These are phyloP conservation scores for Saiga tatarica DNA, from an alignment of 2,113 vertebrate genomes.

Conservation along the genomic window DNA sequence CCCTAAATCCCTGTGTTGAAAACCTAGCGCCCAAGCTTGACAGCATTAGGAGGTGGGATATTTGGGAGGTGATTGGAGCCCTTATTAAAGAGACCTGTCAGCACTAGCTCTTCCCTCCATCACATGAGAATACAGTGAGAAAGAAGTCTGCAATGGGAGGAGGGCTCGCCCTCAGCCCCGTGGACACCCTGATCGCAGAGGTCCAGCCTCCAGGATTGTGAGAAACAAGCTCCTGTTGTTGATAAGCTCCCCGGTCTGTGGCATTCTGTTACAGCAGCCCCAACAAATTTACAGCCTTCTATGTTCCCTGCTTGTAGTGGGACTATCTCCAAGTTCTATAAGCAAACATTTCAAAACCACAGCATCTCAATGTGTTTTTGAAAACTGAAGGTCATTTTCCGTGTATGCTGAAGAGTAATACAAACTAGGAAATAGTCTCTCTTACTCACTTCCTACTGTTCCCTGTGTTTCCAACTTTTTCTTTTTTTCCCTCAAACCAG, in stretches of 20 bases:
- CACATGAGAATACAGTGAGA: not conserved
- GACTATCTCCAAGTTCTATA: not conserved
- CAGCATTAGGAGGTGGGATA: not conserved
- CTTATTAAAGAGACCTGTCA: not conserved
- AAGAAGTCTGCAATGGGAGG: not conserved
- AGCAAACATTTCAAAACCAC: not conserved
- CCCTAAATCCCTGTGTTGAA: not conserved
- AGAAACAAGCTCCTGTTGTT: not conserved
- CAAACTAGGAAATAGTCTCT: not conserved
- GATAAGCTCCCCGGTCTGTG: not conserved
- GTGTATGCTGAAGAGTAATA: not conserved
- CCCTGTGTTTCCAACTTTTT: not conserved
- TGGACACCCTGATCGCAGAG: not conserved
- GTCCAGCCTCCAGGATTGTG: not conserved
- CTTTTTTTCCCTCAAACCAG: not conserved
- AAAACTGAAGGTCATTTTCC: not conserved
- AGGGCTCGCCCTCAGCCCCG: not conserved
- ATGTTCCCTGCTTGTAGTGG: accelerated
- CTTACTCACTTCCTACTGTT: not conserved
- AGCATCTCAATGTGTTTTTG: too few relatives aligned
- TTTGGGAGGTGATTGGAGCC: not conserved
- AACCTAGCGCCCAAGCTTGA: not conserved
- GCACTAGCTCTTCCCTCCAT: not conserved
- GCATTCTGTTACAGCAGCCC: not conserved
- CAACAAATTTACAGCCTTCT: not conserved